Evolutionary conservation across 2,113 vertebrate genomes (phyloP), one percentile per base, ranked within the genome.

Genomic region (Guaruba guarouba): DNA sequence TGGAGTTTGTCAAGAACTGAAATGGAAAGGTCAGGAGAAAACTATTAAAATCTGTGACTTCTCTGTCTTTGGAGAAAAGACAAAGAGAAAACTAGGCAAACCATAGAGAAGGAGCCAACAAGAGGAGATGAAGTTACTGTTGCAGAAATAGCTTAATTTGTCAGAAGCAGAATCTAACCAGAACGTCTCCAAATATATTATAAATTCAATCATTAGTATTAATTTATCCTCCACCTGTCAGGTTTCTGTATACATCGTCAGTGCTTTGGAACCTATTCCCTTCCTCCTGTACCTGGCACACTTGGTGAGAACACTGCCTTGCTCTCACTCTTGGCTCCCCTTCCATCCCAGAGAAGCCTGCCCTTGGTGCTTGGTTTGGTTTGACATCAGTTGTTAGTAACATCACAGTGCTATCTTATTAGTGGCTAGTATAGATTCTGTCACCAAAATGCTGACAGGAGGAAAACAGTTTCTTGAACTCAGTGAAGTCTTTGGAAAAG

Each of bases 11-110:
- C 46, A 83, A 59, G 64, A 96, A 81, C 28, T 63, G 54, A 95
- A 33, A 59, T 67, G 23, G 33, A 95, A 95, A 90, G 75, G 67
- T 94, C 82, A 92, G 64, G 44, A 80, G 24, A 76, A 87, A 83
- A 86, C 29, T 43, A 39, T 48, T 39, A 22, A 80, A 76, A 63
- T 59, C 17, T 61, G 13, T 37, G 16, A 78, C 29, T 82, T 85
- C 17, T 35, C 66, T 37, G 62, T 88, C 59, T 78, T 39, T 41
- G 51, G 11, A 87, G n/a, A 63, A 68, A 63, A 70, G n/a, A 63
- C 12, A 85, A 94, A 67, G 28, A 70, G 16, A 88, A 94, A 73
- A 44, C 19, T 37, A 3, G 10, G 67, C 17, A 89, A 83, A 48
- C 29, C 35, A 54, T 17, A 9, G 35, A 57, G 23, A 76, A 90